Base-by-base conservation (phyloP, 1,140 invertebrate genomes). In the Apis laboriosa region DNA sequence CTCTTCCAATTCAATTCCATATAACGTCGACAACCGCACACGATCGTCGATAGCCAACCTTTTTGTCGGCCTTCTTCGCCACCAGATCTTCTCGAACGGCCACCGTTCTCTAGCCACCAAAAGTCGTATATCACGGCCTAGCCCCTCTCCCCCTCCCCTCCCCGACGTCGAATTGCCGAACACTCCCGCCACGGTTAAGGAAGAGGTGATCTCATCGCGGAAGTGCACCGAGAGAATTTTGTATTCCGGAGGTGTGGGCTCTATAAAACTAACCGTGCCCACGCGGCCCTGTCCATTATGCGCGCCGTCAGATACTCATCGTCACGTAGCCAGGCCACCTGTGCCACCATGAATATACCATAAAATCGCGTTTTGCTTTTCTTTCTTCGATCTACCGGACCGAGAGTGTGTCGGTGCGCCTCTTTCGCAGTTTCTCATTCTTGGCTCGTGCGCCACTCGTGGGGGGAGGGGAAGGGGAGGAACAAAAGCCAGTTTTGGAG, bases 251-350 rank as follows among this genome's bases (percentile, higher is more conserved):
- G 73, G 77, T 74, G 73, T 84, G 68, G 60, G 60, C 63, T 84
- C 68, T 84, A 77, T 87, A 87, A 87, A 86, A 87, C 77, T 86
- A 68, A 72, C 77, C 86, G 49, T 84, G 81, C 81, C 82, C 77
- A 77, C 82, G 81, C 86, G 76, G 66, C 61, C 56, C 56, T 72
- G 51, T 77, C 80, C 61, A 72, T 85, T 83, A 81, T 58, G 68
- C 49, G 49, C 43, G 43, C 63, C 61, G 60, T 21, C 60, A 80
- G 85, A 87, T 86, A 86, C 68, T 72, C 68, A 87, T 87, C 85
- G 85, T 87, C 86, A 87, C 86, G 86, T 87, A 86, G 82, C 24
- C 64, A 64, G 63, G 74, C 80, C 81, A 87, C 85, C 85, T 87
- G 77, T 70, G 68, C 68, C 61, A 86, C 73, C 77, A 61, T 80